Evolutionary conservation across 2,888 invertebrate genomes (phyloP), one percentile per base, ranked within the genome.

Genomic region (Esperia sulphurella): DNA sequence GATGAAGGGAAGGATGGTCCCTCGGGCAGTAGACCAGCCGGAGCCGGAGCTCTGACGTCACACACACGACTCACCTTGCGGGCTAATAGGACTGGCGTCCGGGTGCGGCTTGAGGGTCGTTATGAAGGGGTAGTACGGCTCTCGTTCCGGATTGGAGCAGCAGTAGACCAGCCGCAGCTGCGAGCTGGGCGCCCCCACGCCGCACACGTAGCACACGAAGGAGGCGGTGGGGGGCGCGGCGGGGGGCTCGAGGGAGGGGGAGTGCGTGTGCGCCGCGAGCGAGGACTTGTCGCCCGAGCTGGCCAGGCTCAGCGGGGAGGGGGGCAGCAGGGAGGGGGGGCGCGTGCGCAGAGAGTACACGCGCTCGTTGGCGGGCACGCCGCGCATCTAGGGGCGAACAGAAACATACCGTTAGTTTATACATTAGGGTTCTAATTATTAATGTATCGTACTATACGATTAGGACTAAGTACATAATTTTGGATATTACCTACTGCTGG

Each of bases 201-300:
- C 95, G 83, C 97, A 97, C 49, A 96, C 96, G 84, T 96, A 97
- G 86, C 97, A 97, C 42, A 97, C 94, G 82, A 97, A 96, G 45
- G 93, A 78, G 39, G 85, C 85, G 3, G 86, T 82, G 53, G 12
- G 14, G 12, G 47, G 39, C 66, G 58, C 10, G 83, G 68, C 55
- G 52, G 79, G 65, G 52, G 79, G 65, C 60, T 80, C 71, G 50
- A 80, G 58, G 43, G 85, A 71, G 48, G 83, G 79, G 3, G 81
- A 79, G 59, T 79, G 86, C 29, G 85, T 73, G 62, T 77, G 73
- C 10, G 80, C 63, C 2, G 65, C 74, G 1, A 75, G 59, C 13
- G 84, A 83, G 7, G 84, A 83, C 71, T 87, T 87, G 74, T 86
- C 88, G 48, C 86, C 88, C 0, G 86, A 84, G 43, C 81, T 80